Base-by-base conservation (phyloP, 2,888 invertebrate genomes). In the Andrena dorsata region DNA sequence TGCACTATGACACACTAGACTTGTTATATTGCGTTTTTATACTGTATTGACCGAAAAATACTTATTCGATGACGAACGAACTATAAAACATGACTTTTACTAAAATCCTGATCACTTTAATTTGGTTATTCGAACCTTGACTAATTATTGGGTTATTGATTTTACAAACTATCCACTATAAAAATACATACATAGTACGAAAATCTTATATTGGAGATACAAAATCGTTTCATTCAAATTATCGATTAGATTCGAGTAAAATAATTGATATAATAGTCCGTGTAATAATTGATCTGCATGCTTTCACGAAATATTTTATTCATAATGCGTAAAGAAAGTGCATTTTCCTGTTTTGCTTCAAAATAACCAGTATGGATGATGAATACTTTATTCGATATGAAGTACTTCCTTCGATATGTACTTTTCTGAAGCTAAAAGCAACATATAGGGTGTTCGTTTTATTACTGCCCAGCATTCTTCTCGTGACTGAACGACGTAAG, bases 331-430 rank as follows among this genome's bases (percentile, higher is more conserved):
- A 23, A 23, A 10, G 23, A 56, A 26, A 56, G 56, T 56, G 56
- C 56, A 26, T 56, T 56, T 56, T 56, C 56, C 10, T 56, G 56
- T 26, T 56, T 56, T 56, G 26, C 56, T 26, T 56, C 10, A 26
- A 23, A 10, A 20, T 56, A 56, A 56, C 20, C 16, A 41, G 56
- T 23, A 23, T 10, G 8, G 26, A 56, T 56, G 10, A 56, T 23
- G 56, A 56, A 56, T 56, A 56, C 16, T 56, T 56, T 8, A 56
- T 56, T 56, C 23, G 26, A 1, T 8, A 56, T 23, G 56, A 23
- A 56, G 56, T 3, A 56, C 23, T 10, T 56, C 23, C 56, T 56
- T 56, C 56, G 56, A 26, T 23, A 56, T 10, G 10, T 56, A 41
- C 41, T 41, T 41, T 5, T 1, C 23, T 26, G 7, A 26, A 56